Evolutionary conservation across 2,888 invertebrate genomes (phyloP), one percentile per base, ranked within the genome.

Genomic region (Crocallis elinguaria): DNA sequence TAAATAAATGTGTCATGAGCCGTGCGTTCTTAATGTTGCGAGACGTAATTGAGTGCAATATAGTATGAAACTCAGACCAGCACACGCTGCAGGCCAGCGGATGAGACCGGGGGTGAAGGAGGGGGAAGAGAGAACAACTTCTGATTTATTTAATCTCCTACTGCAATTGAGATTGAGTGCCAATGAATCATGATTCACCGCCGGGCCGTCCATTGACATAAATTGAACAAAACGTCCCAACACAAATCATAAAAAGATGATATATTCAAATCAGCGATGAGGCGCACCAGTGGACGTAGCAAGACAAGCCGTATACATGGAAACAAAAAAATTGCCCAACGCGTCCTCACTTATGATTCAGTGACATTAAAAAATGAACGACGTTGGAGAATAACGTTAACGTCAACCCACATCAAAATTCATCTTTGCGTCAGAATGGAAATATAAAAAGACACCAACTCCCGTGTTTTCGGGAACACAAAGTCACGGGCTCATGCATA

Each of bases 341-440:
- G 60, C 64, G 73, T 75, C 71, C 73, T 75, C 68, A 73, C 70
- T 82, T 79, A 73, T 49, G 57, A 81, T 81, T 73, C 78, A 79
- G 68, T 73, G 71, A 77, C 71, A 74, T 64, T 65, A 73, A 65
- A 66, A 82, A 78, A 84, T 71, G 67, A 78, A 71, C 64, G 60
- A 67, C 61, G 56, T 56, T 59, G 55, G 63, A 66, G 67, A 74
- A 77, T 72, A 77, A 64, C 60, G 60, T 67, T 71, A 65, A 77
- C 72, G 80, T 79, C 84, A 73, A 86, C 86, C 86, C 82, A 77
- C 68, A 76, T 88, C 85, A 86, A 82, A 79, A 81, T 75, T 74
- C 73, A 75, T 71, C 65, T 60, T 61, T 59, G 49, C 46, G 64
- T 57, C 64, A 62, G 58, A 55, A 59, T 63, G 60, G 64, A 71